Evolutionary conservation across 2,888 invertebrate species (phyloP).

Genomic region (Agriopis leucophaearia): DNA sequence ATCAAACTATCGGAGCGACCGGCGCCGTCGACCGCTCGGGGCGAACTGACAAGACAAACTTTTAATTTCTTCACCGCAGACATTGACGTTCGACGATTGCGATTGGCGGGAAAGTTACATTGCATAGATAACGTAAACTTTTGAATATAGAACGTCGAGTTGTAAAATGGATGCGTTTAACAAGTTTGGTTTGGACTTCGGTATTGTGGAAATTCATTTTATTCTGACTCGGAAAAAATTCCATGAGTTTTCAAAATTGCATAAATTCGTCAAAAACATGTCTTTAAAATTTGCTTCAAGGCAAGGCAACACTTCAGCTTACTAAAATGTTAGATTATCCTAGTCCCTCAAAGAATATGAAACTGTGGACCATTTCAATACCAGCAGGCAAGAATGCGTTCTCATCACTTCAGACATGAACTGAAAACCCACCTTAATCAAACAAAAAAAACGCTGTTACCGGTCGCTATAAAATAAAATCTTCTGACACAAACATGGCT

Average conservation of each 20-base stretch:
- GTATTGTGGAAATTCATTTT: constrained; percentile 48
- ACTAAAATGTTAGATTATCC: no score
- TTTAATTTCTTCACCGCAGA: constrained; percentile 82
- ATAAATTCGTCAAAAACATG: background rate
- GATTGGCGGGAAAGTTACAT: constrained; percentile 82
- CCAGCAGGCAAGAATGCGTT: no score
- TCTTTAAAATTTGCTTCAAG: background rate
- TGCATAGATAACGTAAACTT: constrained; percentile 76
- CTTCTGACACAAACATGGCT: constrained; percentile 41
- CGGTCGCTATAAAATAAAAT: constrained; percentile 28
- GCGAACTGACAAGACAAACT: constrained; percentile 81
- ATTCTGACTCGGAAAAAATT: background rate
- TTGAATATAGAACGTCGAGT: constrained; percentile 64
- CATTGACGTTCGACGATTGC: constrained; percentile 78
- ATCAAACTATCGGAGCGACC: constrained; percentile 67
- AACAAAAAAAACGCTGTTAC: constrained; percentile 14
- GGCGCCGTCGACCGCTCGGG: constrained; percentile 72
- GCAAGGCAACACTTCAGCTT: background rate
- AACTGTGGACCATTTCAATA: no score
- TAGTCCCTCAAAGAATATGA: no score
- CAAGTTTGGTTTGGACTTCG: constrained; percentile 47
- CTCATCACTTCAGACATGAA: background rate
- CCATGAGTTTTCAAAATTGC: background rate
- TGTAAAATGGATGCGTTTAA: constrained; percentile 64
- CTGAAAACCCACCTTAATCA: background rate